Conservation (phyloP, 2,888 invertebrate genomes). For the Pachliopta kotzebuea region DNA sequence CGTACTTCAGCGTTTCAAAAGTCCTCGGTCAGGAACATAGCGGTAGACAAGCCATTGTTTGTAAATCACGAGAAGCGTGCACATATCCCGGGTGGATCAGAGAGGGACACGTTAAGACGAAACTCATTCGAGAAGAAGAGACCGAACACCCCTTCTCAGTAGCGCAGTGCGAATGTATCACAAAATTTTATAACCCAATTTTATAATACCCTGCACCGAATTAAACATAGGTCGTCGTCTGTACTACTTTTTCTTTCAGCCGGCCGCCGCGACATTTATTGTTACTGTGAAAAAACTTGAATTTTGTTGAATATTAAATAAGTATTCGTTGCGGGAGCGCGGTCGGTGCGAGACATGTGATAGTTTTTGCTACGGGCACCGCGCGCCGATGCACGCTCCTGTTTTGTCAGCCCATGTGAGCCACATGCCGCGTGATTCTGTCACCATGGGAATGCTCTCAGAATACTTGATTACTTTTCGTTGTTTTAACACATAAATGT, state of each 20-base stretch:
- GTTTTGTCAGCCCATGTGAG: conserved; percentile 44
- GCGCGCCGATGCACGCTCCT: conserved; percentile 39
- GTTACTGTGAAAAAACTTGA: conserved; percentile 48
- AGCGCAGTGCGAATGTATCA: conserved; percentile 43
- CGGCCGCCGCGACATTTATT: conserved; percentile 48
- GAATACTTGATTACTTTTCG: conserved; percentile 19
- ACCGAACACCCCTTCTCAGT: conserved; percentile 38
- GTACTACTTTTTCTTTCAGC: conserved; percentile 45
- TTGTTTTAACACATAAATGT: conserved; percentile 3
- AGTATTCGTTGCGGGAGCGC: conserved; percentile 42
- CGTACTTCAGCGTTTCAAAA: conserved; percentile 61
- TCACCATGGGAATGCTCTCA: conserved; percentile 39
- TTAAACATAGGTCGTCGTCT: conserved; percentile 42
- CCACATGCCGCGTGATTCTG: conserved; percentile 41
- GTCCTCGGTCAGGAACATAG: conserved; percentile 62
- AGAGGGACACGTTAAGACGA: conserved; percentile 25
- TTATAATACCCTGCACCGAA: conserved; percentile 43
- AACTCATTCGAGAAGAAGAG: conserved; percentile 38
- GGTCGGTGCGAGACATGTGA: conserved; percentile 48
- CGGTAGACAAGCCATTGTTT: conserved; percentile 76
- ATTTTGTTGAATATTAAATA: conserved; percentile 54
- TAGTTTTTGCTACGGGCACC: conserved; percentile 51
- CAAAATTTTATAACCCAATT: conserved; percentile 54
- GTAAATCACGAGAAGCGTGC: conserved; percentile 66
- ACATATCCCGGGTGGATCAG: conserved; percentile 48